Evolutionary conservation across 2,797 vertebrate genomes (phyloP), one percentile per base, ranked within the genome.

Genomic region (Macropodus opercularis): DNA sequence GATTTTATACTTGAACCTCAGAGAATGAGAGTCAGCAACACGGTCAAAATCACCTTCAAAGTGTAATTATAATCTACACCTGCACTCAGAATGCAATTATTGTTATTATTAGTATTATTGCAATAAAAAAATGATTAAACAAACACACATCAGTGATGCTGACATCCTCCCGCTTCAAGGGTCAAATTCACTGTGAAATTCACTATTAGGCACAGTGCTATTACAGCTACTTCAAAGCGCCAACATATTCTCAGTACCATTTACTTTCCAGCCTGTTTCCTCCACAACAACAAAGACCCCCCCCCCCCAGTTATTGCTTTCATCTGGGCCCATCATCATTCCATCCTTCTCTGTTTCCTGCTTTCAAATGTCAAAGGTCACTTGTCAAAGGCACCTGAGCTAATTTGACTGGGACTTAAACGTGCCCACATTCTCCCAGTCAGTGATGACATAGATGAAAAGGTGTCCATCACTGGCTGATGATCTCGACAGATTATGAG

Each of bases 321-420:
- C 75, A 86, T 90, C 78, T 72, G 14, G 35, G 64, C 65, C 73
- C 75, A 85, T 87, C 79, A 87, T 86, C 78, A 78, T 87, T 69
- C 51, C 41, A 65, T 65, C 63, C 64, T 56, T 40, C 54, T 44
- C 43, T 49, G 39, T 80, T 77, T 68, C 64, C 38, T 76, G 70
- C 75, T 84, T 77, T 75, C 67, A 81, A 75, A 79, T 10, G 63
- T 74, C 75, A 80, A 80, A 83, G 83, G 80, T 83, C 74, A 56
- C 44, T 7, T 13, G n/a, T n/a, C n/a, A n/a, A n/a, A n/a, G 15
- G 43, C 59, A 70, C 68, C 72, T 81, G 29, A 63, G 66, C 62
- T 70, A 64, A 72, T 75, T 68, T 66, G 65, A 77, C 69, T 57
- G 60, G 24, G 63, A 36, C 48, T 63, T 69, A 79, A 85, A 79